Percentiles rank a stretch among this genome's conserved stretches.
Evolutionary conservation across 2,797 vertebrate genomes (phyloP).

Genomic region (Naso thynnoides): DNA sequence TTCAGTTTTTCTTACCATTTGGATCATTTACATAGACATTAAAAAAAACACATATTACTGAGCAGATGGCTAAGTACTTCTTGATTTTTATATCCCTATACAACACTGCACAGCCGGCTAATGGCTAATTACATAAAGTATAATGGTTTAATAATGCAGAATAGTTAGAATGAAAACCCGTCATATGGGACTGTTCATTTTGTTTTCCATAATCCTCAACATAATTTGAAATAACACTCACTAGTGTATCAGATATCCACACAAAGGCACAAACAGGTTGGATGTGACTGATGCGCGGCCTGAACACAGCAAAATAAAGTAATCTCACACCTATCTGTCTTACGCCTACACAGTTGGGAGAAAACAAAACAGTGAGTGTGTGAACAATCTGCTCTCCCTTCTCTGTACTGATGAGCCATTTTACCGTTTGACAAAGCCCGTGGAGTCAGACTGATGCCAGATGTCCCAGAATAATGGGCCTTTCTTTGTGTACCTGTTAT

Average conservation of each 20-base stretch:
- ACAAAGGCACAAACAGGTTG: slow-evolving; percentile 42
- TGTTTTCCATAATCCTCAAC: slow-evolving; percentile 3
- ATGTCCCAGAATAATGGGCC: slow-evolving; percentile 57
- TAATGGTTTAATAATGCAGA: slow-evolving; percentile 56
- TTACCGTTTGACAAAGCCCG: slow-evolving; percentile 37
- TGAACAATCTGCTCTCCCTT: slow-evolving; percentile 62
- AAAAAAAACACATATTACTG: slow-evolving; percentile 36
- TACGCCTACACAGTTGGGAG: slow-evolving; percentile 49
- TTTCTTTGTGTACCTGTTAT: slow-evolving; percentile 63
- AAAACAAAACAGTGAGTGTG: slow-evolving; percentile 61
- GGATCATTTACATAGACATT: slow-evolving; percentile 46
- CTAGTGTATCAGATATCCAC: slow-evolving; percentile 26
- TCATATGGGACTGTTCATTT: slow-evolving; percentile 35
- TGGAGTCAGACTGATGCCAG: slow-evolving; percentile 45
- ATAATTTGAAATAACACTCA: background rate
- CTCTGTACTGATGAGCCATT: slow-evolving; percentile 54
- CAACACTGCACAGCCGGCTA: slow-evolving; percentile 46
- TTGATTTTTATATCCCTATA: slow-evolving; percentile 38
- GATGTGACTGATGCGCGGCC: slow-evolving; percentile 26
- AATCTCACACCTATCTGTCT: slow-evolving; percentile 57
- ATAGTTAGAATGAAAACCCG: slow-evolving; percentile 33
- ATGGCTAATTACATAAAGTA: slow-evolving; percentile 58
- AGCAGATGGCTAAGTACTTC: slow-evolving; percentile 62
- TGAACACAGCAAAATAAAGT: slow-evolving; percentile 38
- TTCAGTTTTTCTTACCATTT: slow-evolving; percentile 35